Percentiles rank a stretch among this genome's conserved stretches.
Conservation (phyloP, 2,113 vertebrate genomes). For the Vidua chalybeata region DNA sequence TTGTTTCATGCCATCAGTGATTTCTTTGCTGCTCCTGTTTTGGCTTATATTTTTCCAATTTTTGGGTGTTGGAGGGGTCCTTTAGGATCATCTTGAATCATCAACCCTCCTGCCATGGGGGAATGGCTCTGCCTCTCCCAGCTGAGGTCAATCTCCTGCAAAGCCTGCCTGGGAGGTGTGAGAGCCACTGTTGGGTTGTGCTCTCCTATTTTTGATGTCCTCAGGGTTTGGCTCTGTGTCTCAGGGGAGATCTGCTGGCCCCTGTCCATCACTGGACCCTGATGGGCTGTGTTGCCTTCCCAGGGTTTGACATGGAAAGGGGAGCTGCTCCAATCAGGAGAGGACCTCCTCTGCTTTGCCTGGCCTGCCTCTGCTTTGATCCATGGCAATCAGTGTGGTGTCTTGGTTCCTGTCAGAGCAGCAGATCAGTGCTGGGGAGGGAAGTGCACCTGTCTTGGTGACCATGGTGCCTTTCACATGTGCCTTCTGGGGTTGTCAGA, state of each 20-base stretch:
- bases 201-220: neutral
- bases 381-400: neutral
- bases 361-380: too few relatives aligned
- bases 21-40: neutral
- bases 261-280: rapidly evolving
- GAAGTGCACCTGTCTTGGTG: neutral
- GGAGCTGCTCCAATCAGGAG: neutral
- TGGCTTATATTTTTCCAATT: neutral
- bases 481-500: neutral
- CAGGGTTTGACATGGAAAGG: neutral
- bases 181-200: neutral
- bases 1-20: neutral
- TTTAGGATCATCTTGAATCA: neutral
- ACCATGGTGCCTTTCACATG: neutral
- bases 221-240: neutral
- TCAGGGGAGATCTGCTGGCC: neutral
- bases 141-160: neutral
- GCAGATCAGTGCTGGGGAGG: rapidly evolving
- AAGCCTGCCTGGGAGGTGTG: neutral
- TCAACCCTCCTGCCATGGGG: neutral
- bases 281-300: neutral
- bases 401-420: neutral
- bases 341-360: neutral
- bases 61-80: neutral
- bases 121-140: neutral